Percentiles rank a stretch among this genome's conserved stretches.
Conservation (phyloP, 2,888 invertebrate species). For the Eudemis profundana region DNA sequence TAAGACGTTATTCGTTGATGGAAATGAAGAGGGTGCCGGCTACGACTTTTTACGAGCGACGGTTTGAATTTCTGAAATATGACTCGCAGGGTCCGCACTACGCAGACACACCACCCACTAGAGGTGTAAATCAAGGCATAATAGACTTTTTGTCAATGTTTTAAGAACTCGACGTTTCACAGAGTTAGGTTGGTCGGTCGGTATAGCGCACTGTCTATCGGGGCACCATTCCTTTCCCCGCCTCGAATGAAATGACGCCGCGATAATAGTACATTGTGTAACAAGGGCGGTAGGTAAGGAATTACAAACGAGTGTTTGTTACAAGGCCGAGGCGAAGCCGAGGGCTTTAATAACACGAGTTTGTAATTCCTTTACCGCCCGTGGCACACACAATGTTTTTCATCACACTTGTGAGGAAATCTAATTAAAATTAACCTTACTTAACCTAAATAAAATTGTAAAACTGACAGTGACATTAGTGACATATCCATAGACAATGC, state of each 20-base stretch:
- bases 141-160: neutral
- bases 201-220: constrained; percentile 32
- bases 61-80: constrained; percentile 73
- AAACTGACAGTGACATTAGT: no score
- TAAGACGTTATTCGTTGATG: constrained; percentile 45
- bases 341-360: no score
- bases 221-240: constrained; percentile 21
- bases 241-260: constrained; percentile 54
- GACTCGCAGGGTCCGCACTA: constrained; percentile 64
- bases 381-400: no score
- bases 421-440: no score
- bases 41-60: constrained; percentile 65
- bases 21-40: constrained; percentile 51
- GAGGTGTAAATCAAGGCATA: constrained; percentile 20
- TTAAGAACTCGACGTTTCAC: constrained; percentile 8
- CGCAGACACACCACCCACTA: constrained; percentile 29
- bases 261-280: no score
- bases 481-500: no score
- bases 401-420: no score
- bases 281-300: no score
- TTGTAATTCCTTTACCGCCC: no score
- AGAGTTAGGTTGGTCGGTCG: constrained; percentile 6
- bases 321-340: no score
- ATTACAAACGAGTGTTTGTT: no score
- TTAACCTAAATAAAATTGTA: no score